Base-by-base conservation (phyloP, 2,888 invertebrate genomes). In the Oxystoma pomonae region DNA sequence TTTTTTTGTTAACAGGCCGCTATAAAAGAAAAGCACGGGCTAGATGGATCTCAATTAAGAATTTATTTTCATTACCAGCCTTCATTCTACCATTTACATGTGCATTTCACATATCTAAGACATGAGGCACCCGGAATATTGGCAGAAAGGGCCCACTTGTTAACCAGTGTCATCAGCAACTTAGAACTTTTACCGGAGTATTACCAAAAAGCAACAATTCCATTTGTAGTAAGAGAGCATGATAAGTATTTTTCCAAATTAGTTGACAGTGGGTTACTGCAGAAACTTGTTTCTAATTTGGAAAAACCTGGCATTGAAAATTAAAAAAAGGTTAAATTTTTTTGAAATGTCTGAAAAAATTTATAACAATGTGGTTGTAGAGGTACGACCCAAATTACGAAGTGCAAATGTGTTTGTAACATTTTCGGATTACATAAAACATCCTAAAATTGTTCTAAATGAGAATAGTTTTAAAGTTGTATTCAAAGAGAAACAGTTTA, bases 21-120 rank as follows among this genome's bases (percentile, higher is more conserved):
- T 1, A 93, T 98, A 64, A 76, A 85, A 58, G 84, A 91, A 35
- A 92, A 90, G 73, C 98, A 91, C 80, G 85, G 85, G 16, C 72
- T 98, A 1, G 81, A 85, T 1, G 78, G 83, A 16, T 85, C 86
- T 2, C 89, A 93, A 75, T 78, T 98, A 20, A 85, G 96, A 20
- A 86, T 93, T 66, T 98, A 92, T 78, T 78, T 98, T 0, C 98
- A 98, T 78, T 98, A 98, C 80, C 97, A 96, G 74, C 98, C 98
- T 0, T 94, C 96, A 0, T 99, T 96, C 82, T 98, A 96, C 80
- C 97, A 98, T 77, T 83, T 99, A 0, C 98, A 99, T 78, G 85
- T 98, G 0, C 98, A 99, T 79, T 94, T 97, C 75, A 93, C 93
- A 12, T 87, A 88, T 63, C 77, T 97, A 1, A 84, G 86, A 56